Conservation (phyloP, 2,113 vertebrate genomes). For the Alosa alosa region DNA sequence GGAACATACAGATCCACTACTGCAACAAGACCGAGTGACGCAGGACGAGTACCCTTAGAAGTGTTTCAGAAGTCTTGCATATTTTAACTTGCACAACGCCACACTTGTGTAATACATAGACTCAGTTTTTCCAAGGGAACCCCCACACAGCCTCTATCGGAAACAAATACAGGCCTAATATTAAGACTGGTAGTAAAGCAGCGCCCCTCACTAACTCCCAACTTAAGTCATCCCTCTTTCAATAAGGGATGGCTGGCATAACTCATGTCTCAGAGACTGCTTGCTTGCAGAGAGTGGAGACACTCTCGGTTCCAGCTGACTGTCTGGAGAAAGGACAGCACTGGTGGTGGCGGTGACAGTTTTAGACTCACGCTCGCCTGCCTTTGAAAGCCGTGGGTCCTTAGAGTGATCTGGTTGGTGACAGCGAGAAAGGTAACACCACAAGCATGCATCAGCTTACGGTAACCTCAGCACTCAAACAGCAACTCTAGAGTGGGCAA, state of each 20-base stretch:
- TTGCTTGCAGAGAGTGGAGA: neutral
- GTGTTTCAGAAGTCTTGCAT: neutral
- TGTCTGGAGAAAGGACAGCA: conserved; percentile 10
- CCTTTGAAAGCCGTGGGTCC: neutral
- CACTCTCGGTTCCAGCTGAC: conserved; percentile 13
- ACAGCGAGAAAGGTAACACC: conserved; percentile 11
- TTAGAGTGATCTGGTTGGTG: neutral
- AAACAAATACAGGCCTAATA: neutral
- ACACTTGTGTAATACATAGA: neutral
- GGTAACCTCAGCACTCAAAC: neutral
- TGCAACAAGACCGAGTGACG: neutral
- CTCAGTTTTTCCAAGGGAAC: neutral
- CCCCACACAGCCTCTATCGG: neutral
- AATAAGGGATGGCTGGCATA: conserved; percentile 19
- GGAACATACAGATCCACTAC: neutral
- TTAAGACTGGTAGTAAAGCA: neutral
- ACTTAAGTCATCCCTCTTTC: neutral
- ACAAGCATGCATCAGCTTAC: neutral
- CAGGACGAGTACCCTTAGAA: neutral
- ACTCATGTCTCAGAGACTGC: conserved; percentile 34
- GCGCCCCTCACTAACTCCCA: neutral
- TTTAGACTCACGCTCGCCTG: neutral
- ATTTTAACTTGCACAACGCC: neutral
- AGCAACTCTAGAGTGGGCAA: neutral
- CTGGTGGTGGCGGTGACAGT: neutral